Conservation (phyloP, 1,140 invertebrate genomes). For the Chionoecetes opilio region DNA sequence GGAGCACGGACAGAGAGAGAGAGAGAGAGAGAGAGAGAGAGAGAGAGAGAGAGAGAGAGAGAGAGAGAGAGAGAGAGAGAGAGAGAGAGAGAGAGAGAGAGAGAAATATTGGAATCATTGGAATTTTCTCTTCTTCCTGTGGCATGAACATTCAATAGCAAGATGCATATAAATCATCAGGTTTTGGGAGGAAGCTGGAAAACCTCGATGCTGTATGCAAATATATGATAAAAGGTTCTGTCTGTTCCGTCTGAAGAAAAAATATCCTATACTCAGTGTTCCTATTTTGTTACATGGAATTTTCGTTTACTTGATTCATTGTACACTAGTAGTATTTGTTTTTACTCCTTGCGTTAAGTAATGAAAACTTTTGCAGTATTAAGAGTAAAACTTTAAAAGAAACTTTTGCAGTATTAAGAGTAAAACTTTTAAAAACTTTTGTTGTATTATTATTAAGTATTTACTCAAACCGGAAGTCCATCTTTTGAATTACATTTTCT, state of each 20-base stretch:
- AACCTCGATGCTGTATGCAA: background rate
- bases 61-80: constrained; percentile 8
- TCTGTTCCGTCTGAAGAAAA: background rate
- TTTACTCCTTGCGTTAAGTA: too few relatives aligned
- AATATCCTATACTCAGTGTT: background rate
- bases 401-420: too few relatives aligned
- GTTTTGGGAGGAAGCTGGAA: background rate
- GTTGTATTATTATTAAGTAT: too few relatives aligned
- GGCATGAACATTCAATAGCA: background rate
- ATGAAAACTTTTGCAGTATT: too few relatives aligned
- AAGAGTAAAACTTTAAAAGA: too few relatives aligned
- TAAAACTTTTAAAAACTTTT: too few relatives aligned
- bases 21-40: constrained; percentile 21
- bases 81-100: constrained; percentile 8
- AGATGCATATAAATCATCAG: background rate
- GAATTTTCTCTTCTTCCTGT: background rate
- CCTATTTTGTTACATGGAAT: too few relatives aligned
- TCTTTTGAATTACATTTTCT: too few relatives aligned
- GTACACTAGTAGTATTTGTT: too few relatives aligned
- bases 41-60: constrained; percentile 8
- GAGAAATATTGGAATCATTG: background rate
- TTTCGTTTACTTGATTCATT: too few relatives aligned
- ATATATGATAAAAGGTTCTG: background rate
- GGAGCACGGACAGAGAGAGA: background rate
- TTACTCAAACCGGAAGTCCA: too few relatives aligned